Evolutionary conservation across 2,888 invertebrate species (phyloP), one percentile per base, ranked within the genome.

Genomic region (Omphaloscelis lunosa): DNA sequence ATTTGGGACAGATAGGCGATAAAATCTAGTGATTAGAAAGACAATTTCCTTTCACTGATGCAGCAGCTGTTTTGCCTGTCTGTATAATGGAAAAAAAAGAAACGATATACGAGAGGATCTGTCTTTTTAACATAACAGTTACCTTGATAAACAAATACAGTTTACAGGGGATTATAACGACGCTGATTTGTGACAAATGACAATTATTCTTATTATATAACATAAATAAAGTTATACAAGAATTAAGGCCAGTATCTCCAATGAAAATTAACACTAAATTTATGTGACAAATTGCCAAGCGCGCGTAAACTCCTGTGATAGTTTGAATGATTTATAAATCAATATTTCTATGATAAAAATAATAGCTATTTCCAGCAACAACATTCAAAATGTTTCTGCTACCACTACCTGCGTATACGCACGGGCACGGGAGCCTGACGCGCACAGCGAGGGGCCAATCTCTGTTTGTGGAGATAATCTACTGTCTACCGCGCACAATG

Each of bases 371-470:
- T 59, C 59, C 20, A 29, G 4, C 8, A 29, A 17, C 2, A 48
- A n/a, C 34, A 20, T 15, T 41, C 2, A 29, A 41, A 48, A 1
- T 83, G 87, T 80, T 71, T 86, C 62, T 93, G 92, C 88, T 75
- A 59, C 63, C 92, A 80, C 79, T 94, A 93, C 91, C 71, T 89
- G 91, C 91, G 91, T 86, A 65, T 66, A 87, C 90, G 92, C 93
- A 90, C 65, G 75, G 93, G 77, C 92, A 95, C 90, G 88, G 95
- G 93, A 94, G 93, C 93, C 86, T 90, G 91, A 90, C 92, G 92
- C 87, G 92, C 96, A 88, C 96, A 95, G 96, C 95, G 90, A 93
- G 96, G 93, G 94, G 94, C 93, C 95, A 92, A 94, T 93, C 93
- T 92, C 91, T 93, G 93, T 93, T 93, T 94, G 94, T 94, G 92